phyloP scores from a whole-genome alignment of 2,888 invertebrate genomes.

The Empis stercorea region DNA sequence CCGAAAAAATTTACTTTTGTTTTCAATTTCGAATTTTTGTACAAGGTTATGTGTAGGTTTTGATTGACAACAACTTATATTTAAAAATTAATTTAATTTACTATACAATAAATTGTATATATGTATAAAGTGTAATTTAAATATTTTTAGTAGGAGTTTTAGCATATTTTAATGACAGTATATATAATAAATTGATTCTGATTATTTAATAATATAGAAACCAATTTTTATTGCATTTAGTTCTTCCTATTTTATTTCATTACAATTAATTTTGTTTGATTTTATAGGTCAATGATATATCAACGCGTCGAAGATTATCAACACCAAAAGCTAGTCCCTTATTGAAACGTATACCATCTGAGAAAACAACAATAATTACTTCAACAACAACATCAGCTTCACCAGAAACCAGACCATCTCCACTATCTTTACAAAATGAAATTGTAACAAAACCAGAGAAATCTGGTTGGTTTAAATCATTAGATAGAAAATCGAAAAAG shows the following conservation, averaged over 20 bases:
- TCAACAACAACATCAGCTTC: constrained; percentile 27
- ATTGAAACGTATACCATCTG: constrained; percentile 45
- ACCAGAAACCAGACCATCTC: constrained; percentile 25
- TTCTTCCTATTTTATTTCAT: not conserved
- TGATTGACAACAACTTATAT: no score
- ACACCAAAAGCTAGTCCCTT: constrained; percentile 60
- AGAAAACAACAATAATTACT: constrained; percentile 21
- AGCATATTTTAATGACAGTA: no score
- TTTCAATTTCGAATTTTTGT: no score
- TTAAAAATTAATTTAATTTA: no score
- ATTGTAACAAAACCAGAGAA: constrained; percentile 38
- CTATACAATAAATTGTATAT: no score
- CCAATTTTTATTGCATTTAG: no score
- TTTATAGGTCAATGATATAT: constrained; percentile 42
- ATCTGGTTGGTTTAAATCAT: constrained; percentile 67
- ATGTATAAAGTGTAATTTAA: no score
- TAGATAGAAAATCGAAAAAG: constrained; percentile 59
- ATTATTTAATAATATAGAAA: no score
- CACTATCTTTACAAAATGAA: constrained; percentile 35
- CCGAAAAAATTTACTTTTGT: no score
- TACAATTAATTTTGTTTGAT: not conserved
- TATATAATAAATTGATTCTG: no score
- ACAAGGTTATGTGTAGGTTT: no score
- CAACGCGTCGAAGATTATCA: constrained; percentile 58
- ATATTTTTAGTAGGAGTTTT: no score